Conservation (phyloP, 2,888 invertebrate genomes). For the Heliconius ethilla region DNA sequence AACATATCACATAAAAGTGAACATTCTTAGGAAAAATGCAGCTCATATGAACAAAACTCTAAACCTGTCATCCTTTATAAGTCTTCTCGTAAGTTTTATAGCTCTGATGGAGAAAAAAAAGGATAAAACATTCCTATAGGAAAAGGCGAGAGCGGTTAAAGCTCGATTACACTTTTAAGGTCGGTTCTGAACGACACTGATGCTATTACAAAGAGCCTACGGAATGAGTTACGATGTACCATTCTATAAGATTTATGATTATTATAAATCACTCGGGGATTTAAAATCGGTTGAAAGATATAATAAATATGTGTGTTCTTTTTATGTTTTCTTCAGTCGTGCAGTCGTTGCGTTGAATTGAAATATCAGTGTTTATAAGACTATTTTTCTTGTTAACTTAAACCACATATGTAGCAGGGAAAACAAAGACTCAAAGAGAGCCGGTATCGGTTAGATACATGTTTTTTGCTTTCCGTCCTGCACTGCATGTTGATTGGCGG, state of each 20-base stretch:
- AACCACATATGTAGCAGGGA: no score
- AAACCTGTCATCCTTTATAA: conserved; percentile 17
- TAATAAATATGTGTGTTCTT: background rate
- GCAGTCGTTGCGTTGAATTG: background rate
- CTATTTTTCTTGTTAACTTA: no score
- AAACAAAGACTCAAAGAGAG: no score
- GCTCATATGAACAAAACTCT: background rate
- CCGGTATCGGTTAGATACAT: no score
- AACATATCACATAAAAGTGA: conserved; percentile 1
- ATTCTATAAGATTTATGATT: conserved; percentile 16
- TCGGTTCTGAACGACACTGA: conserved; percentile 25
- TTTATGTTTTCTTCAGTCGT: background rate
- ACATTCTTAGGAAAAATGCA: background rate
- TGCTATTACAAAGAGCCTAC: conserved; percentile 16
- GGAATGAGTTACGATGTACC: conserved; percentile 18
- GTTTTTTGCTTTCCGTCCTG: no score
- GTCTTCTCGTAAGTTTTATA: conserved; percentile 18
- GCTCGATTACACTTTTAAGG: conserved; percentile 26
- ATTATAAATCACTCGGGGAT: conserved; percentile 11
- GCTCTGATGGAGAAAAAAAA: background rate
- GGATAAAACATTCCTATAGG: background rate
- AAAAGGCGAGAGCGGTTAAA: conserved; percentile 14
- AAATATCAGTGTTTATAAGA: background rate
- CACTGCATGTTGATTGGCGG: no score
- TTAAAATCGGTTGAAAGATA: conserved; percentile 12